Percentiles rank a stretch among this genome's conserved stretches.
These are phyloP conservation scores for Ptychoptera contaminata DNA, from an alignment of 2,888 invertebrate species.

Conservation along the genomic window DNA sequence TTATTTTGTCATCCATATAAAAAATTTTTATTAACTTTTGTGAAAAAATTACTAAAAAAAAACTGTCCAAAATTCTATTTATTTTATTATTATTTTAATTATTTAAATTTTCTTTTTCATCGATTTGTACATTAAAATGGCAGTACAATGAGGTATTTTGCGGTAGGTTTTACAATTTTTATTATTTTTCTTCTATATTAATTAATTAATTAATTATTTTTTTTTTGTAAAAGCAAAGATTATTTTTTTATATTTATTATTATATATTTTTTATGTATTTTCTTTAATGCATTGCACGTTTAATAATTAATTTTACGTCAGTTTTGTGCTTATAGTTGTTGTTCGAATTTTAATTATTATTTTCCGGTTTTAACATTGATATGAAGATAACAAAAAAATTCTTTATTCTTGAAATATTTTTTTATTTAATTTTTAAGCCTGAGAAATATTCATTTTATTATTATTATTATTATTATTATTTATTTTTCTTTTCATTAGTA, in stretches of 20 bases:
- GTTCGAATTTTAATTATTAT: conserved; percentile 1
- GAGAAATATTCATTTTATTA: no score
- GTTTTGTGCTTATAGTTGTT: no score
- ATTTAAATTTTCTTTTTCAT: no score
- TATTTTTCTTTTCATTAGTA: no score
- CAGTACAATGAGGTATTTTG: conserved; percentile 3
- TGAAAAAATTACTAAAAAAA: neutral
- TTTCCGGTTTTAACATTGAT: neutral
- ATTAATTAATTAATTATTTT: neutral
- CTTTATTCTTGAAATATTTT: no score
- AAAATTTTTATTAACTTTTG: neutral
- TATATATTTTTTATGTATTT: neutral
- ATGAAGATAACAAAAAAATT: no score
- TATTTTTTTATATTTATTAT: conserved; percentile 1
- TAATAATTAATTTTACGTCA: no score
- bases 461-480: no score
- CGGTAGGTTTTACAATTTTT: neutral
- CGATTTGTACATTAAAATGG: neutral
- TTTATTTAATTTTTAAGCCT: no score
- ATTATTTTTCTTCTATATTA: neutral
- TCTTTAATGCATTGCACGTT: neutral
- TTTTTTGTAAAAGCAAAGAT: neutral
- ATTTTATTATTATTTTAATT: no score
- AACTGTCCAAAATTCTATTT: neutral
- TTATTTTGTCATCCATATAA: neutral